These are phyloP conservation scores for Physeter macrocephalus DNA, from an alignment of 2,113 vertebrate species.

Conservation along the genomic window DNA sequence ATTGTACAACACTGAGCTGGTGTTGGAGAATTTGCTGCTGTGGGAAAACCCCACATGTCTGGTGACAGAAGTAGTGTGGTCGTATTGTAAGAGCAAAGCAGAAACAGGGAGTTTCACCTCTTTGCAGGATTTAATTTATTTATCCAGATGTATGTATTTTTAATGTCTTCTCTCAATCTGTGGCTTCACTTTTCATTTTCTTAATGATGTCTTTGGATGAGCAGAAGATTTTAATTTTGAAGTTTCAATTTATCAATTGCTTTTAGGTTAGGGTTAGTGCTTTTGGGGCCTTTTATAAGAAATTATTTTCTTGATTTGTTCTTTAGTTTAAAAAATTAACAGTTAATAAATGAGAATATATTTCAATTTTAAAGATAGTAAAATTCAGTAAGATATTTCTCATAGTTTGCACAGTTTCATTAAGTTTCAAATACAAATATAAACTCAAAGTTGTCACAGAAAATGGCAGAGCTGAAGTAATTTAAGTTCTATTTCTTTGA, in stretches of 20 bases:
- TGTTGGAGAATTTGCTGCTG: neutral
- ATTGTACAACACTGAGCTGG: neutral
- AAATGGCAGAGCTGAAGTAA: neutral
- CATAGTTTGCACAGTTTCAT: neutral
- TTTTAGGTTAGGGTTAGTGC: neutral
- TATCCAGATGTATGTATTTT: neutral
- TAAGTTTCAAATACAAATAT: neutral
- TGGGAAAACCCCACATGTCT: neutral
- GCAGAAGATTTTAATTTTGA: neutral
- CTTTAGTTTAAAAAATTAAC: conserved; percentile 1
- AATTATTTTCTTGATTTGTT: neutral
- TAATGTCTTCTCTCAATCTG: neutral
- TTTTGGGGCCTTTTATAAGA: neutral
- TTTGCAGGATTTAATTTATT: neutral
- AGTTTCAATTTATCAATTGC: neutral
- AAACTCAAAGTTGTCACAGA: neutral
- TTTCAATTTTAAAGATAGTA: neutral
- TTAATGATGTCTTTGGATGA: neutral
- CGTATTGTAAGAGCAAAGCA: neutral
- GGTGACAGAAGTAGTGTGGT: neutral
- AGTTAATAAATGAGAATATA: neutral
- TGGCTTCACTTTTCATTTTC: neutral
- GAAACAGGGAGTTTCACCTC: neutral
- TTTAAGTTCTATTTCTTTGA: neutral
- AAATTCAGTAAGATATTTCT: neutral